A percentile compares a stretch with the other conserved stretches of the same genome.
phyloP scores from a whole-genome alignment of 1,140 invertebrate genomes.

The Oryzaephilus surinamensis region DNA sequence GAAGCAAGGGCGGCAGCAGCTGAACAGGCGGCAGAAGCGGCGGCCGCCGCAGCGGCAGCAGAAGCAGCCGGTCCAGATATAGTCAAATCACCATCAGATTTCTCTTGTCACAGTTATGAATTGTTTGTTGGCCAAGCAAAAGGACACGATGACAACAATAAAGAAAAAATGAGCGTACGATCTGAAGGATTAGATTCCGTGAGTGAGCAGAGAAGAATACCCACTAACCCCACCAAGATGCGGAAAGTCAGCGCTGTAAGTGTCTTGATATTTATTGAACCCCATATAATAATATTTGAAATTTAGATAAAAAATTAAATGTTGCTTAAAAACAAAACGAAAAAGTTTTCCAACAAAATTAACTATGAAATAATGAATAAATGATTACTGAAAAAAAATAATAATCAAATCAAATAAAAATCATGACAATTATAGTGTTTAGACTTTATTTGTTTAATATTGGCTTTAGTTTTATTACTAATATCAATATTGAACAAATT shows the following conservation, averaged over 20 bases:
- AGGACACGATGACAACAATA: slow-evolving; percentile 73
- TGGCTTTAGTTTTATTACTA: no score
- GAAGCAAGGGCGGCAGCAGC: slow-evolving; percentile 58
- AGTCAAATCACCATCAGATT: slow-evolving; percentile 76
- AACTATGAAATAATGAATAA: no score
- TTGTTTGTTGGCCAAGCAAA: slow-evolving; percentile 78
- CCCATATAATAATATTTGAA: no score
- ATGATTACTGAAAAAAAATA: no score
- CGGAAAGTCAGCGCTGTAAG: slow-evolving; percentile 87
- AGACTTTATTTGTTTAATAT: slow-evolving; percentile 25
- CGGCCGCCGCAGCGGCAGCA: slow-evolving; percentile 43
- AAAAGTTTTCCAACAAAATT: slow-evolving; percentile 1
- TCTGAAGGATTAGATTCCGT: slow-evolving; percentile 76
- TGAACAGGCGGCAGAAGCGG: slow-evolving; percentile 45
- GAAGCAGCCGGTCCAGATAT: slow-evolving; percentile 44
- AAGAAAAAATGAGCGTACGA: slow-evolving; percentile 82
- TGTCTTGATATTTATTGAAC: slow-evolving; percentile 38
- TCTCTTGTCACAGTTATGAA: slow-evolving; percentile 83
- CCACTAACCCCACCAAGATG: slow-evolving; percentile 49
- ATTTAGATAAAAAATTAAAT: slow-evolving; percentile 11
- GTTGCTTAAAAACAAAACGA: slow-evolving; percentile 10
- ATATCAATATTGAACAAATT: no score
- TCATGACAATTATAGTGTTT: slow-evolving; percentile 39
- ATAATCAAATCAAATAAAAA: no score
- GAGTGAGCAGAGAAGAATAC: slow-evolving; percentile 63